Base-by-base conservation (phyloP, 2,888 invertebrate species). In the Psylliodes chrysocephalus region DNA sequence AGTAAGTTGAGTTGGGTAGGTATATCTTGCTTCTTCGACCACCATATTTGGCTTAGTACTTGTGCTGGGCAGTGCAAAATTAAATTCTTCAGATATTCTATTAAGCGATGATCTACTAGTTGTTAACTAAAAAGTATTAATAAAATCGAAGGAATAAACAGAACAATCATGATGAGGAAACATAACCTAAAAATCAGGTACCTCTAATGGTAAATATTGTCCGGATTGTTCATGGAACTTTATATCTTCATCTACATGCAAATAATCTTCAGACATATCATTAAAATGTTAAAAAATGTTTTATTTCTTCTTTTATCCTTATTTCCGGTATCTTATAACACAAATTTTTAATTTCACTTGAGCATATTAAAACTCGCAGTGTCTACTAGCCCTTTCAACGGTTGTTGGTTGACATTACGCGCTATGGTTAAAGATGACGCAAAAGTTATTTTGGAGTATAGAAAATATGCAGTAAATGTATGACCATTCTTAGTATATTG, bases 11-110 rank as follows among this genome's bases (percentile, higher is more conserved):
- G 72, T 68, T 5, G 73, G 72, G 33, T 71, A 73, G 7, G 71
- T 73, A 55, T 75, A 73, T 49, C 74, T 74, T 10, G 72, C 57
- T 60, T 72, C 71, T 35, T 73, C 74, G 1, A 68, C 51, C 5
- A 69, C 66, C 66, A 73, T 69, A 30, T 60, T 67, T 15, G 25
- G n/a, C 25, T 60, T 65, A n/a, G 38, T n/a, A 57, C 59, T 62
- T 49, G 40, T 44, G 19, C 46, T 63, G 2, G 67, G 63, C 28
- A 61, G 42, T 12, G 61, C 63, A 28, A 66, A 68, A 47, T 62
- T 63, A 38, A 66, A 63, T 51, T 66, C 61, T 28, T 63, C 51
- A 7, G 49, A 54, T 46, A 54, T 46, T 46, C 35, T 22, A 8
- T 18, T 53, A n/a, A 52, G 46, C 10, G 64, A 49, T 12, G 63